Evolutionary conservation across 2,888 invertebrate species (phyloP).

Genomic region (Dendrolimus pini): DNA sequence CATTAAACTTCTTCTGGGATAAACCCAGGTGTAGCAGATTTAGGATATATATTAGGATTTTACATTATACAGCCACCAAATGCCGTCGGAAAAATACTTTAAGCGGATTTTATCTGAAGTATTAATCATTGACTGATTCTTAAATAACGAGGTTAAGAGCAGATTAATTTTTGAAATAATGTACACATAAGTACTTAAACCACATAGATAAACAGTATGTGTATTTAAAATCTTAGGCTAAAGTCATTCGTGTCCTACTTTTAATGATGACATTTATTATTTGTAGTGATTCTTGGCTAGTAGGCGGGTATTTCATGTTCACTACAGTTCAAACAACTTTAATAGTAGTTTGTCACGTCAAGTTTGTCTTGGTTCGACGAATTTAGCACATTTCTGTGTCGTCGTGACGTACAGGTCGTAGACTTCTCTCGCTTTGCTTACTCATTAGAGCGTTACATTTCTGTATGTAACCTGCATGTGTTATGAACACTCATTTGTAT

Average conservation of each 20-base stretch:
- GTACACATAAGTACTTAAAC: not conserved
- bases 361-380: slow-evolving; percentile 52
- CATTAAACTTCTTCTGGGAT: too few species aligned
- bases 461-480: slow-evolving; percentile 23
- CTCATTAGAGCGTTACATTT: slow-evolving; percentile 68
- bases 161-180: too few species aligned
- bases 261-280: slow-evolving; percentile 33
- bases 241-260: slow-evolving; percentile 27
- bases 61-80: too few species aligned
- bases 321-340: slow-evolving; percentile 46
- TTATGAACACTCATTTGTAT: slow-evolving; percentile 2
- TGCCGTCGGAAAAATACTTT: too few species aligned
- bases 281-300: slow-evolving; percentile 15
- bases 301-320: slow-evolving; percentile 9
- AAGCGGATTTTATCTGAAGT: too few species aligned
- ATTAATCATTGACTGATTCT: too few species aligned
- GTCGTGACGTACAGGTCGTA: slow-evolving; percentile 56
- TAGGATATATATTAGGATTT: too few species aligned
- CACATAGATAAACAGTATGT: not conserved
- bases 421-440: slow-evolving; percentile 57
- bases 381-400: slow-evolving; percentile 64
- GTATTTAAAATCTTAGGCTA: slow-evolving; percentile 14
- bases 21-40: too few species aligned
- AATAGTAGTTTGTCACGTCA: slow-evolving; percentile 56
- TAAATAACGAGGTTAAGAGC: too few species aligned